Evolutionary conservation across 2,888 invertebrate genomes (phyloP).

Genomic region (Chrysomela aeneicollis): DNA sequence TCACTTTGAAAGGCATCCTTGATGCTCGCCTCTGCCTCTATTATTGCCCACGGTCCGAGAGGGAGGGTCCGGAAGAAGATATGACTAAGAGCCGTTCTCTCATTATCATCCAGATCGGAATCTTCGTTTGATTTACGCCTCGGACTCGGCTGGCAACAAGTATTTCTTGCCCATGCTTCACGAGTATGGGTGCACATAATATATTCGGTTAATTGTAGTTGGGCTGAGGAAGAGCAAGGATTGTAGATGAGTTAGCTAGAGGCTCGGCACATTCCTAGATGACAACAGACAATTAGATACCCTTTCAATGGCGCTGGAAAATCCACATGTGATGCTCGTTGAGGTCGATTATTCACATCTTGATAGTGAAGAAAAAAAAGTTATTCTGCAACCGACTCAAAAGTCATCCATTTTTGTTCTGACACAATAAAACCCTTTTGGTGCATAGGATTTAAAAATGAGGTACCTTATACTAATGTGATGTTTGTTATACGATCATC

Average conservation of each 20-base stretch:
- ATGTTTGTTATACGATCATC: too few relatives aligned
- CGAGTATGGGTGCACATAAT: not conserved
- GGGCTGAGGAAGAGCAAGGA: not conserved
- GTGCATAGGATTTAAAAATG: too few relatives aligned
- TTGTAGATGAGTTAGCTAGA: not conserved
- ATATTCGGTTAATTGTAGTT: not conserved
- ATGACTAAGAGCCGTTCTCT: constrained; percentile 2
- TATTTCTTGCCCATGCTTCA: not conserved
- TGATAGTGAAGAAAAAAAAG: too few relatives aligned
- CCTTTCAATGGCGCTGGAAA: too few relatives aligned
- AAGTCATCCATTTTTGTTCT: too few relatives aligned
- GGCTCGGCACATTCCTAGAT: not conserved
- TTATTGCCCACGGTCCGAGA: not conserved
- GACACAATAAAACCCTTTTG: too few relatives aligned
- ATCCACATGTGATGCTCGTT: too few relatives aligned
- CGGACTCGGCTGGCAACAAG: not conserved
- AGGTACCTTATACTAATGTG: too few relatives aligned
- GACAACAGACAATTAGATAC: too few relatives aligned
- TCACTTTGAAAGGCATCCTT: not conserved
- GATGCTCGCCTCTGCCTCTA: not conserved
- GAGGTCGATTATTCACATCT: too few relatives aligned
- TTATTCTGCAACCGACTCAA: too few relatives aligned
- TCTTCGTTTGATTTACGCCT: not conserved
- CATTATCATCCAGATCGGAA: constrained; percentile 7
- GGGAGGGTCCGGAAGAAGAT: not conserved